A percentile compares a stretch with the other conserved stretches of the same genome.
phyloP scores from a whole-genome alignment of 2,888 invertebrate genomes.

The Plusia festucae region DNA sequence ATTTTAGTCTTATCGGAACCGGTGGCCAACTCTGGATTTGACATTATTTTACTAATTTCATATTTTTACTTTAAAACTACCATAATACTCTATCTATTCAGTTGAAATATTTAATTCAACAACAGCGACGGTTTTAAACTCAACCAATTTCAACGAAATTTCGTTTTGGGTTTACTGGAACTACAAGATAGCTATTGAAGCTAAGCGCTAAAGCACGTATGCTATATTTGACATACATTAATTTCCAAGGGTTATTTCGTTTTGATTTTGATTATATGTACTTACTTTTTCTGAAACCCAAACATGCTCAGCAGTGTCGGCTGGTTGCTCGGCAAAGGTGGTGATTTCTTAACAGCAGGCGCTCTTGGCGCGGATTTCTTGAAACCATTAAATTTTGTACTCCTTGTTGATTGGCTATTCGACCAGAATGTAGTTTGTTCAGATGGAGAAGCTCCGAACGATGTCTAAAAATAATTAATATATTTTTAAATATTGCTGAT shows the following conservation, averaged over 20 bases:
- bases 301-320: slow-evolving; percentile 91
- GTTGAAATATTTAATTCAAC: no score
- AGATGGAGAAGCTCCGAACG: slow-evolving; percentile 69
- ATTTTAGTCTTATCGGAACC: no score
- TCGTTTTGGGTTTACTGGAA: no score
- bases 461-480: slow-evolving; percentile 33
- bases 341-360: slow-evolving; percentile 70
- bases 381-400: slow-evolving; percentile 40
- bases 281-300: slow-evolving; percentile 91
- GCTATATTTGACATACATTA: not conserved
- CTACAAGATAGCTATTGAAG: no score
- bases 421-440: slow-evolving; percentile 50
- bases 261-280: no score
- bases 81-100: no score
- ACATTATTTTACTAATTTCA: no score
- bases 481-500: not conserved
- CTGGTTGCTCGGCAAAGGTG: slow-evolving; percentile 80
- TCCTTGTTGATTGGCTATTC: slow-evolving; percentile 53
- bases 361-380: slow-evolving; percentile 72
- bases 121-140: no score
- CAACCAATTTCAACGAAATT: no score
- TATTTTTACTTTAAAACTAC: no score
- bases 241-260: not conserved
- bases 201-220: not conserved
- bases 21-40: no score